Evolutionary conservation across 1,140 invertebrate species (phyloP).

Genomic region (Bathynomus jamesi): DNA sequence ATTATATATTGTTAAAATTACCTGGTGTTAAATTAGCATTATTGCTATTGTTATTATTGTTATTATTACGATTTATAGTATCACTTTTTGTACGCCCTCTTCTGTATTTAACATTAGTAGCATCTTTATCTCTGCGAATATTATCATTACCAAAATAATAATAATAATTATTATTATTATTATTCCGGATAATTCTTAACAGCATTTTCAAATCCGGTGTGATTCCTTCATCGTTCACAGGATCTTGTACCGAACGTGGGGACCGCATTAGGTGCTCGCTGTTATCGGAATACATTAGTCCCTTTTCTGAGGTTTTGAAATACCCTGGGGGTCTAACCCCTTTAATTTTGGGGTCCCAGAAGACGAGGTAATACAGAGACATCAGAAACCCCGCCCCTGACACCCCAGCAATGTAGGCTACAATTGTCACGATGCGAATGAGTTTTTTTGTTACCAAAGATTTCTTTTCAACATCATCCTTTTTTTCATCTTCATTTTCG

Average conservation of each 20-base stretch:
- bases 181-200: not conserved
- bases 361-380: constrained; percentile 54
- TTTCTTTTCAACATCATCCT: no score
- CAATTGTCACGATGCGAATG: constrained; percentile 80
- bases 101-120: not conserved
- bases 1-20: no score
- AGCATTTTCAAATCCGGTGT: not conserved
- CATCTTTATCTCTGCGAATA: not conserved
- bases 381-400: constrained; percentile 5
- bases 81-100: no score
- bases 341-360: constrained; percentile 70
- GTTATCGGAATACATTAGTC: no score
- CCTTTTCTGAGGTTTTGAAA: not conserved
- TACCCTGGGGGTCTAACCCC: constrained; percentile 21
- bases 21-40: no score
- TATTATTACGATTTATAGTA: no score
- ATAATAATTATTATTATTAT: not conserved
- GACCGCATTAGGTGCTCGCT: no score
- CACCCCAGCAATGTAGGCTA: constrained; percentile 1
- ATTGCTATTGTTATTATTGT: no score
- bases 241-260: no score
- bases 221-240: no score
- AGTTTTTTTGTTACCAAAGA: constrained; percentile 78
- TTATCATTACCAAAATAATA: not conserved
- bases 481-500: no score